Conservation (phyloP, 1,140 invertebrate species). For the Eriosoma lanigerum region DNA sequence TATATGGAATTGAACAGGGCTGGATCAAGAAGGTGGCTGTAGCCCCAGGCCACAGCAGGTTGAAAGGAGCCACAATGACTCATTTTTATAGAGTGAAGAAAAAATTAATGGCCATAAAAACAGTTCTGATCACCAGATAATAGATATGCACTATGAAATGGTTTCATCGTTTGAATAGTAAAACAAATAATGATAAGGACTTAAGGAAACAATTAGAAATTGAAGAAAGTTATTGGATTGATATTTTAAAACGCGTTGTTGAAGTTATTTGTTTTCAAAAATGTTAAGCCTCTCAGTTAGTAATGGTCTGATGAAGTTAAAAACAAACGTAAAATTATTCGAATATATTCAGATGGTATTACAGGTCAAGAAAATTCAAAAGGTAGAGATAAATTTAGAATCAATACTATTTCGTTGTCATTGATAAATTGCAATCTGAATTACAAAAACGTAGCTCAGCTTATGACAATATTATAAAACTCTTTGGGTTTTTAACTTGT, state of each 20-base stretch:
- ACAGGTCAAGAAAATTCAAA: not conserved
- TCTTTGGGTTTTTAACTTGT: constrained; percentile 4
- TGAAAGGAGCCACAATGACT: too few relatives aligned
- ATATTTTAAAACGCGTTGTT: constrained; percentile 29
- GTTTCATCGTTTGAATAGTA: constrained; percentile 20
- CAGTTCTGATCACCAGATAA: constrained; percentile 3
- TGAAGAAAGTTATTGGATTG: constrained; percentile 16
- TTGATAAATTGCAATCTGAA: constrained; percentile 15
- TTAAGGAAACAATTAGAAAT: constrained; percentile 16
- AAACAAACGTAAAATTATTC: constrained; percentile 9
- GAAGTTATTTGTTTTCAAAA: too few relatives aligned
- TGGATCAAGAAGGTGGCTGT: too few relatives aligned
- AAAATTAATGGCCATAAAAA: constrained; percentile 16
- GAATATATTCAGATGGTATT: not conserved
- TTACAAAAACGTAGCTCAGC: constrained; percentile 15
- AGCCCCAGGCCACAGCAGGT: too few relatives aligned
- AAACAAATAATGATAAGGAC: constrained; percentile 17
- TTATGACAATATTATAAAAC: constrained; percentile 12
- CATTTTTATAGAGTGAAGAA: constrained; percentile 1
- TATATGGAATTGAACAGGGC: too few relatives aligned
- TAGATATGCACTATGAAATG: constrained; percentile 19
- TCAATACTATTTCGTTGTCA: not conserved
- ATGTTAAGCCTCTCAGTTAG: not conserved
- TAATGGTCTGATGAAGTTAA: not conserved
- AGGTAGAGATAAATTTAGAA: too few relatives aligned